phyloP scores from a whole-genome alignment of 2,888 invertebrate species.

The Spicauda simplicius region DNA sequence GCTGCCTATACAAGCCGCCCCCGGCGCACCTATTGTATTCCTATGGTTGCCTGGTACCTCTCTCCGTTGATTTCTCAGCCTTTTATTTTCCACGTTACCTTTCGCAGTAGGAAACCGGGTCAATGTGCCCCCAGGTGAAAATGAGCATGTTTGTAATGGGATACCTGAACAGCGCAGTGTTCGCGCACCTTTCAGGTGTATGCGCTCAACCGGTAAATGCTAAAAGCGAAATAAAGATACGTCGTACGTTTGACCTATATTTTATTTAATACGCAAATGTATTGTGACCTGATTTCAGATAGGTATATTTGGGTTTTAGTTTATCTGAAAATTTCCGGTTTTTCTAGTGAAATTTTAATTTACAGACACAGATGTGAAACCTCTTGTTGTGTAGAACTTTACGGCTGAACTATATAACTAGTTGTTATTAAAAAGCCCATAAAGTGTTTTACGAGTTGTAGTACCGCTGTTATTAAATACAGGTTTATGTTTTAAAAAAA shows the following conservation, averaged over 20 bases:
- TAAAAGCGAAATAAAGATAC: slow-evolving; percentile 31
- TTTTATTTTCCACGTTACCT: slow-evolving; percentile 58
- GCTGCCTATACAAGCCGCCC: slow-evolving; percentile 19
- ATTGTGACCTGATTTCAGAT: slow-evolving; percentile 13
- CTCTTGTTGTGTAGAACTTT: too few relatives aligned
- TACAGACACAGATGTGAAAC: too few relatives aligned
- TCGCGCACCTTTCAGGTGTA: slow-evolving; percentile 22
- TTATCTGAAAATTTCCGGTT: slow-evolving; percentile 2
- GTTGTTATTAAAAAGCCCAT: too few relatives aligned
- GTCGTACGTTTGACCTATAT: slow-evolving; percentile 28
- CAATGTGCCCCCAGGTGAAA: slow-evolving; percentile 58
- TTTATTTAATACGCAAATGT: slow-evolving; percentile 29
- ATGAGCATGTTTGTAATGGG: slow-evolving; percentile 50
- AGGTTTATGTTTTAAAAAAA: too few relatives aligned
- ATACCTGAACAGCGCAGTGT: slow-evolving; percentile 21
- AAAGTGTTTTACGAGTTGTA: too few relatives aligned
- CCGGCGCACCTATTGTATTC: slow-evolving; percentile 56
- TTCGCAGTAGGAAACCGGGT: slow-evolving; percentile 56
- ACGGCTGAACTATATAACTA: too few relatives aligned
- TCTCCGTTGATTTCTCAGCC: slow-evolving; percentile 62
- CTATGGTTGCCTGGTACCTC: slow-evolving; percentile 60
- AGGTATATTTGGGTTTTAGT: slow-evolving; percentile 7
- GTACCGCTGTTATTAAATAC: too few relatives aligned
- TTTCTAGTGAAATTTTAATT: neutral
- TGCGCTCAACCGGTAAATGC: slow-evolving; percentile 24